These are phyloP conservation scores for Elmis aenea DNA, from an alignment of 2,888 invertebrate species.

Conservation along the genomic window DNA sequence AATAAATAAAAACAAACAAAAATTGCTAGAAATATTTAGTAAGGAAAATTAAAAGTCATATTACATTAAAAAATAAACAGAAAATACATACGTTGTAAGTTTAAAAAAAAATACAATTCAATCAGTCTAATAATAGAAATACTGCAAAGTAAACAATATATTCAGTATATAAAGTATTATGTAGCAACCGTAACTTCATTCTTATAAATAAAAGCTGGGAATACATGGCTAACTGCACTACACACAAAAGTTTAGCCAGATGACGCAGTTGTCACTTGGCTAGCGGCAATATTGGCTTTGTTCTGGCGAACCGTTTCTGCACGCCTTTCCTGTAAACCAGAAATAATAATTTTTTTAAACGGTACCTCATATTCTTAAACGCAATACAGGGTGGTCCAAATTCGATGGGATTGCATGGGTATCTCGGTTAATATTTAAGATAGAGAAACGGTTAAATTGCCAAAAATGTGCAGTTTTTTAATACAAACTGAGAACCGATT, in stretches of 20 bases:
- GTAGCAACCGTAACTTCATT: conserved; percentile 7
- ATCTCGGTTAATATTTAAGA: no score
- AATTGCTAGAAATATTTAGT: no score
- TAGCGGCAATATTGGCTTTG: conserved; percentile 65
- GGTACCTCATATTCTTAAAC: no score
- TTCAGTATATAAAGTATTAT: conserved; percentile 13
- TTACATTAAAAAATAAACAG: not conserved
- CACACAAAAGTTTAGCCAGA: conserved; percentile 52
- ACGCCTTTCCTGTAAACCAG: conserved; percentile 80
- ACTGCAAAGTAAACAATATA: conserved; percentile 2
- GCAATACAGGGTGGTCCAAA: no score
- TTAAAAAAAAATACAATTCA: conserved; percentile 2
- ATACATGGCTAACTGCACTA: conserved; percentile 12
- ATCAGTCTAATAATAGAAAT: not conserved
- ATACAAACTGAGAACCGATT: no score
- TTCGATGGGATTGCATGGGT: no score
- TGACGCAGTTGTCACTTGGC: conserved; percentile 56
- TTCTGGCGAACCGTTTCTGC: conserved; percentile 89
- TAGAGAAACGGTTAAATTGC: no score
- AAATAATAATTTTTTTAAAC: no score
- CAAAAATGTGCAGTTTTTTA: no score
- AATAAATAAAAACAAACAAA: no score
- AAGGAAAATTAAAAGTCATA: no score
- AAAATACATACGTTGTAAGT: not conserved
- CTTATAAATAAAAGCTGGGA: conserved; percentile 14